Evolutionary conservation across 2,888 invertebrate species (phyloP).

Genomic region (Willowsia nigromaculata): DNA sequence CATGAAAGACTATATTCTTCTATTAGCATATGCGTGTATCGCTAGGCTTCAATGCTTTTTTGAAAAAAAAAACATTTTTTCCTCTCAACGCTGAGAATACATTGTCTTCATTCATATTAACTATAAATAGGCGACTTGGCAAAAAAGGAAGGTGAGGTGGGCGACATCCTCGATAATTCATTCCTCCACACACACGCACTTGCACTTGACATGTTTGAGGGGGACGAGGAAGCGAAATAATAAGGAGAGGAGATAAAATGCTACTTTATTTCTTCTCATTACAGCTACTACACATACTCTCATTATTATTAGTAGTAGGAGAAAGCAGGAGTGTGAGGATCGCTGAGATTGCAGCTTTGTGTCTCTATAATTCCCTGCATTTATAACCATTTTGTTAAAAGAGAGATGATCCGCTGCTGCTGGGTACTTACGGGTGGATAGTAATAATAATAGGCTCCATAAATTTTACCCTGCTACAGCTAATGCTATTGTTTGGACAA

Average conservation of each 20-base stretch:
- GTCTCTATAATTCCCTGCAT: neutral
- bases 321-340: too few relatives aligned
- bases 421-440: neutral
- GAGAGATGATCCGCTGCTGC: neutral
- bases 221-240: neutral
- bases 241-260: neutral
- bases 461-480: conserved; percentile 17
- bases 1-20: too few relatives aligned
- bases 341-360: neutral
- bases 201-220: neutral
- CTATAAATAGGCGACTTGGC: too few relatives aligned
- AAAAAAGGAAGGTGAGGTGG: too few relatives aligned
- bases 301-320: neutral
- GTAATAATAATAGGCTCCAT: conserved; percentile 46
- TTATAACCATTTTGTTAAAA: neutral
- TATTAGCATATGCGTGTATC: too few relatives aligned
- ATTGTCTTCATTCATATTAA: too few relatives aligned
- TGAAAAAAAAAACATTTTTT: too few relatives aligned
- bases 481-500: conserved; percentile 22
- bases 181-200: too few relatives aligned
- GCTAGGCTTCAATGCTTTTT: too few relatives aligned
- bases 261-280: neutral
- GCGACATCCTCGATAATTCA: too few relatives aligned
- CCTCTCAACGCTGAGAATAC: too few relatives aligned
- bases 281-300: neutral